A percentile compares a stretch with the other conserved stretches of the same genome.
Evolutionary conservation across 2,797 vertebrate species (phyloP).

Genomic region (Pseudopleuronectes americanus): DNA sequence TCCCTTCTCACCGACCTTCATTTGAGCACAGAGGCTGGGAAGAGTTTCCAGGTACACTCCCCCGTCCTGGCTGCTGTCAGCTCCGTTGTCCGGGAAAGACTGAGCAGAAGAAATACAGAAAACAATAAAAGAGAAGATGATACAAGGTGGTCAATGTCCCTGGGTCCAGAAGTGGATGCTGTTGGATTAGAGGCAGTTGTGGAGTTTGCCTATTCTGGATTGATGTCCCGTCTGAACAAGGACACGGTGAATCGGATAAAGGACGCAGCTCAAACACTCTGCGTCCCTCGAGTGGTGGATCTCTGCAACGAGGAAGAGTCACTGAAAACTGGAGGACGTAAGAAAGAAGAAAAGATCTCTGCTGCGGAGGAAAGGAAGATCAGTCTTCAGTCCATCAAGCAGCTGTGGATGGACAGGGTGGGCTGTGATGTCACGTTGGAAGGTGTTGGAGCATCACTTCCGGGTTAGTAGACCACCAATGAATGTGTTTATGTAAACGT

Average conservation of each 20-base stretch:
- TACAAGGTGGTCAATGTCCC: conserved; percentile 23
- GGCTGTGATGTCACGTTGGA: conserved; percentile 81
- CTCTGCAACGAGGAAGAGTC: conserved; percentile 51
- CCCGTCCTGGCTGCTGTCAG: conserved; percentile 80
- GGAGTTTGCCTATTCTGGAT: conserved; percentile 83
- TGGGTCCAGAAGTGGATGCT: conserved; percentile 58
- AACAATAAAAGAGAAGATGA: neutral
- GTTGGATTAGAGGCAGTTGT: conserved; percentile 75
- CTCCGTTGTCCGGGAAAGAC: conserved; percentile 45
- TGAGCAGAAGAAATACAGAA: conserved; percentile 15
- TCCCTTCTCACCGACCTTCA: conserved; percentile 79
- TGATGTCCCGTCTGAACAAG: conserved; percentile 49
- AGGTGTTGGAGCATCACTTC: conserved; percentile 61
- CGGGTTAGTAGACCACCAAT: conserved; percentile 66
- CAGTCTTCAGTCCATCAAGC: conserved; percentile 66
- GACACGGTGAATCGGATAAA: conserved; percentile 52
- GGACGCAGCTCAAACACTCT: conserved; percentile 67
- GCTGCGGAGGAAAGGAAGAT: conserved; percentile 59
- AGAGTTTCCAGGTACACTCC: conserved; percentile 62
- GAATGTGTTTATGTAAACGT: neutral
- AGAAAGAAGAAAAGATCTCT: conserved; percentile 26
- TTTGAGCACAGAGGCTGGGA: conserved; percentile 63
- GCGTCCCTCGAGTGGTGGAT: conserved; percentile 65
- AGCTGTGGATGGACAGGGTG: conserved; percentile 70
- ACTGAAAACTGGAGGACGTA: neutral